Percentiles rank a stretch among this genome's conserved stretches.
Evolutionary conservation across 2,888 invertebrate genomes (phyloP).

Genomic region (Lordiphosa andalusiaca): DNA sequence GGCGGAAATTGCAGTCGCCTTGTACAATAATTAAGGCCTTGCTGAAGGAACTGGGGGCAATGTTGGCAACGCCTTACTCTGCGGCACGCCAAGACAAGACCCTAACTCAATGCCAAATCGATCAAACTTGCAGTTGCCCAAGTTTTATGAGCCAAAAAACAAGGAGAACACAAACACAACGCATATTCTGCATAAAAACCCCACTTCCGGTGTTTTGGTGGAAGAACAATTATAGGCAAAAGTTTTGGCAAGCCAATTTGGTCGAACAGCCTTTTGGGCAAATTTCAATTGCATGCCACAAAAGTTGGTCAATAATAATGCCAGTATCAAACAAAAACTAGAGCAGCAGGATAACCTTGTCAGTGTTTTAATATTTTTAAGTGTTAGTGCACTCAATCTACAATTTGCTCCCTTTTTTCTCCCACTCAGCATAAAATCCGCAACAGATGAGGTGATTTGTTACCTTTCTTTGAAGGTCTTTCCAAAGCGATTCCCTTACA

Average conservation of each 20-base stretch:
- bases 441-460: too few relatives aligned
- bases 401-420: too few relatives aligned
- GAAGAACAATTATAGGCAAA: constrained; percentile 1
- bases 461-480: too few relatives aligned
- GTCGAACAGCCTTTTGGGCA: background rate
- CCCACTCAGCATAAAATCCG: too few relatives aligned
- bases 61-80: constrained; percentile 24
- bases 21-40: constrained; percentile 43
- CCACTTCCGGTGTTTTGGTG: background rate
- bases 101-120: constrained; percentile 56
- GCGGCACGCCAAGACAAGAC: constrained; percentile 39
- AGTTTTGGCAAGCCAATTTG: background rate
- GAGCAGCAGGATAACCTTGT: too few relatives aligned
- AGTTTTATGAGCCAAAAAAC: constrained; percentile 23
- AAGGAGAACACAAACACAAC: constrained; percentile 1
- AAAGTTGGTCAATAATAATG: too few relatives aligned
- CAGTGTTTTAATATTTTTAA: too few relatives aligned
- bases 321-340: too few relatives aligned
- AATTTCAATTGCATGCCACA: too few relatives aligned
- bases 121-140: constrained; percentile 58
- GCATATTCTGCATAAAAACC: constrained; percentile 1
- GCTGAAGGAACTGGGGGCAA: constrained; percentile 23
- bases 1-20: constrained; percentile 22
- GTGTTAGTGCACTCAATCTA: too few relatives aligned
- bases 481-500: too few relatives aligned